Conservation (phyloP, 2,888 invertebrate genomes). For the Adelphocoris suturalis region DNA sequence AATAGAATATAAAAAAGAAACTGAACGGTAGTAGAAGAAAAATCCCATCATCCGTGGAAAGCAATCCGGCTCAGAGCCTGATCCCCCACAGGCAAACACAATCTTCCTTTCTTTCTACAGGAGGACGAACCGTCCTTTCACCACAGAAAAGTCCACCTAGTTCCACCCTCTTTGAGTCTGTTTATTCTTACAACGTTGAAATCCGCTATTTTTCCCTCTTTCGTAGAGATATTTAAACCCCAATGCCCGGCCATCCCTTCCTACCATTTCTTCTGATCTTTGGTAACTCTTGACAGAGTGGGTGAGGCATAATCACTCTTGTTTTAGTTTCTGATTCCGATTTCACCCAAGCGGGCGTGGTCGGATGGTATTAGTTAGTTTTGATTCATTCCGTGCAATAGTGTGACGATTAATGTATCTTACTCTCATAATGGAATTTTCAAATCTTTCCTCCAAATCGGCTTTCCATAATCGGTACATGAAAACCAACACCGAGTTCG, state of each 20-base stretch:
- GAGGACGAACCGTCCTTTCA: neutral
- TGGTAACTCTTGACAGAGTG: neutral
- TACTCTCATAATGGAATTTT: no score
- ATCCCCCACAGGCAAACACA: conserved; percentile 67
- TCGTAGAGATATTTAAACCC: neutral
- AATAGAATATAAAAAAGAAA: conserved; percentile 43
- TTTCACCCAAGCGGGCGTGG: no score
- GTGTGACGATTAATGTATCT: no score
- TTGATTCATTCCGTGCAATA: no score
- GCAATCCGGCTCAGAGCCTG: conserved; percentile 62
- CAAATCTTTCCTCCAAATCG: no score
- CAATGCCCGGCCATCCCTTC: neutral
- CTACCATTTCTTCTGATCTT: neutral
- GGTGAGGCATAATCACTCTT: neutral
- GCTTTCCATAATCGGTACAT: no score
- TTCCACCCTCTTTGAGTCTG: neutral
- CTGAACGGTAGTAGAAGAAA: conserved; percentile 43
- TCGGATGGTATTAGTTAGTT: no score
- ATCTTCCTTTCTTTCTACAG: conserved; percentile 49
- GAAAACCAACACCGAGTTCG: no score
- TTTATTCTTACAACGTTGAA: conserved; percentile 15
- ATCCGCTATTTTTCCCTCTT: neutral
- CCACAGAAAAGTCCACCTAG: neutral
- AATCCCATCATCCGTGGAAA: conserved; percentile 47
- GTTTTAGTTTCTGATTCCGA: neutral